Evolutionary conservation across 2,113 vertebrate genomes (phyloP).

Genomic region (Melanostigma gelatinosum): DNA sequence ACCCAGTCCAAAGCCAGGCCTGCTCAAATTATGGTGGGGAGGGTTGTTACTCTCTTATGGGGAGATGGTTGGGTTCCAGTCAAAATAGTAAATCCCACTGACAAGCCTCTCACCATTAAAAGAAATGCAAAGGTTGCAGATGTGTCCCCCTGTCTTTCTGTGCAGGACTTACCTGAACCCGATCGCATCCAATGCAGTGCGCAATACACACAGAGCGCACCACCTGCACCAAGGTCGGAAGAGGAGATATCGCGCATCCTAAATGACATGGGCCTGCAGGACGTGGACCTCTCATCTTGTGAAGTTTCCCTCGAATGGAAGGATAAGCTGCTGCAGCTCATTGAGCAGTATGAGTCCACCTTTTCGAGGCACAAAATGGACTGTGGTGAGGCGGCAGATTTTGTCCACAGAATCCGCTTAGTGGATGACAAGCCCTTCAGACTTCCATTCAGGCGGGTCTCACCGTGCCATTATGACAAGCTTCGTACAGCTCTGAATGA

Average conservation of each 20-base stretch:
- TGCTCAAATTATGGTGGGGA: slow-evolving; percentile 17
- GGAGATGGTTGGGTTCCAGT: slow-evolving; percentile 8
- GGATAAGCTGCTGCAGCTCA: too few relatives aligned
- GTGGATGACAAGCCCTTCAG: slow-evolving; percentile 21
- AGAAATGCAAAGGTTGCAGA: background rate
- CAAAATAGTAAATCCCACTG: background rate
- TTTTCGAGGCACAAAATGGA: too few relatives aligned
- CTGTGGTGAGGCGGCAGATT: too few relatives aligned
- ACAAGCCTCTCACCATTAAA: background rate
- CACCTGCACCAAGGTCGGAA: background rate
- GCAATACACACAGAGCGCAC: background rate
- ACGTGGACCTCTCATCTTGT: too few relatives aligned
- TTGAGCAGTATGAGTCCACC: too few relatives aligned
- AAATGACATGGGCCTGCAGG: too few relatives aligned
- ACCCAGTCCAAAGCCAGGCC: slow-evolving; percentile 22
- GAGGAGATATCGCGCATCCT: too few relatives aligned
- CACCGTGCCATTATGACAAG: slow-evolving; percentile 8
- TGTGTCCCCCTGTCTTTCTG: background rate
- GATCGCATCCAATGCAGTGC: background rate
- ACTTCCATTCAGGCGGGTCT: background rate
- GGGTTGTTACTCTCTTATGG: slow-evolving; percentile 16
- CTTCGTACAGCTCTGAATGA: background rate
- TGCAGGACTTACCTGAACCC: background rate
- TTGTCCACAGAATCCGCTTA: background rate
- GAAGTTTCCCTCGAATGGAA: too few relatives aligned